These are phyloP conservation scores for Nysson spinosus DNA, from an alignment of 2,888 invertebrate genomes.

Conservation along the genomic window DNA sequence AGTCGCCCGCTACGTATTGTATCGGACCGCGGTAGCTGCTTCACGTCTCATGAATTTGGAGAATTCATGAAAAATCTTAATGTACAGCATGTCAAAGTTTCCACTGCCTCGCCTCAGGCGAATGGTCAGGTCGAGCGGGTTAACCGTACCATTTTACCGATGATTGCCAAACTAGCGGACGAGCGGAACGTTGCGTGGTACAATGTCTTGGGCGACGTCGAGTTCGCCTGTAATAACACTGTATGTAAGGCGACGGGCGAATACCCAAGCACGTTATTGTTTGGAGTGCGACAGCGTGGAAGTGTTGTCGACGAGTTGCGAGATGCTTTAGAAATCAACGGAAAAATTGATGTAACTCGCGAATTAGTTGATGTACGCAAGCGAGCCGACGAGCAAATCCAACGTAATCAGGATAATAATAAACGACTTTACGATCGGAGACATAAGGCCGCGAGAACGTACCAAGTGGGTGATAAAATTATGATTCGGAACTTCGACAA, in stretches of 20 bases:
- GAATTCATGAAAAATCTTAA: conserved; percentile 44
- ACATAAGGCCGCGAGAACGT: conserved; percentile 44
- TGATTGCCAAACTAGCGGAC: conserved; percentile 14
- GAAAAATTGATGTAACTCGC: neutral
- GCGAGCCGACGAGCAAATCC: conserved; percentile 42
- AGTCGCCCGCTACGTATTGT: conserved; percentile 11
- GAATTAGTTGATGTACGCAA: conserved; percentile 29
- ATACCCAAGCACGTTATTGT: conserved; percentile 59
- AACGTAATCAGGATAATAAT: conserved; percentile 33
- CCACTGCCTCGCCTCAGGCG: conserved; percentile 60
- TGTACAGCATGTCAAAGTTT: conserved; percentile 57
- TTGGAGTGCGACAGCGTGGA: conserved; percentile 60
- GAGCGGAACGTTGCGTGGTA: conserved; percentile 33
- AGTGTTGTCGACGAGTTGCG: conserved; percentile 36
- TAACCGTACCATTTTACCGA: conserved; percentile 27
- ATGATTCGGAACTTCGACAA: conserved; percentile 37
- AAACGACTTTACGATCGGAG: conserved; percentile 56
- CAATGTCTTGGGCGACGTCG: conserved; percentile 30
- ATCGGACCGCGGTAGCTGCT: conserved; percentile 50
- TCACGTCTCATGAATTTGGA: conserved; percentile 58
- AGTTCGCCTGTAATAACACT: conserved; percentile 47
- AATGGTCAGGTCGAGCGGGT: conserved; percentile 58
- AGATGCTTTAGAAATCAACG: neutral
- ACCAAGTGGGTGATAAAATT: conserved; percentile 42
- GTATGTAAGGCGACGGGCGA: conserved; percentile 57